Percentiles rank a stretch among this genome's conserved stretches.
Evolutionary conservation across 2,797 vertebrate species (phyloP).

Genomic region (Molossus molossus): DNA sequence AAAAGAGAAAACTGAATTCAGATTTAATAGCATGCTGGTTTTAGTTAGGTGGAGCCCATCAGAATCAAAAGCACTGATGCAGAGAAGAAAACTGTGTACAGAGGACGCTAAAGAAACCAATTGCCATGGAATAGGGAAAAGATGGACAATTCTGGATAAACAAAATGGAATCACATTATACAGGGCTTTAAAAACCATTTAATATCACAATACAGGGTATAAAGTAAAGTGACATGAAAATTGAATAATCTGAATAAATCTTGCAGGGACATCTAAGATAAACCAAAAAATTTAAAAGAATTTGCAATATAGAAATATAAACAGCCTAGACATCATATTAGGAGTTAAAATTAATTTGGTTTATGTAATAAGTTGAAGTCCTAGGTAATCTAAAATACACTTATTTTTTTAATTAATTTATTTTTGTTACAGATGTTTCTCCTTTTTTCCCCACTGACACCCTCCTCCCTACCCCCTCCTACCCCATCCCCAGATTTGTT

Average conservation of each 20-base stretch:
- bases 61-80: slow-evolving; percentile 6
- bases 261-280: slow-evolving; percentile 34
- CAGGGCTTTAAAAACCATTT: not conserved
- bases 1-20: slow-evolving; percentile 22
- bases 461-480: no score
- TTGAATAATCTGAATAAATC: not conserved
- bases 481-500: no score
- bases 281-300: slow-evolving; percentile 41
- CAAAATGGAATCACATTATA: not conserved
- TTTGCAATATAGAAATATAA: not conserved
- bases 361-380: not conserved
- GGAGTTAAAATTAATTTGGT: slow-evolving; percentile 40
- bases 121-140: not conserved
- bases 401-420: not conserved
- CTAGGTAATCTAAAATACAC: not conserved
- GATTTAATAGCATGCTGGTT: not conserved
- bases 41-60: not conserved
- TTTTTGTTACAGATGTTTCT: no score
- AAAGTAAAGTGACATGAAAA: not conserved
- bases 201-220: not conserved
- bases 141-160: not conserved
- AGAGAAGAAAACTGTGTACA: not conserved
- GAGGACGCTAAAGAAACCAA: not conserved
- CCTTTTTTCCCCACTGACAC: no score
- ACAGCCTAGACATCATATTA: not conserved